Evolutionary conservation across 1,140 invertebrate genomes (phyloP), one percentile per base, ranked within the genome.

Genomic region (Procambarus clarkii): DNA sequence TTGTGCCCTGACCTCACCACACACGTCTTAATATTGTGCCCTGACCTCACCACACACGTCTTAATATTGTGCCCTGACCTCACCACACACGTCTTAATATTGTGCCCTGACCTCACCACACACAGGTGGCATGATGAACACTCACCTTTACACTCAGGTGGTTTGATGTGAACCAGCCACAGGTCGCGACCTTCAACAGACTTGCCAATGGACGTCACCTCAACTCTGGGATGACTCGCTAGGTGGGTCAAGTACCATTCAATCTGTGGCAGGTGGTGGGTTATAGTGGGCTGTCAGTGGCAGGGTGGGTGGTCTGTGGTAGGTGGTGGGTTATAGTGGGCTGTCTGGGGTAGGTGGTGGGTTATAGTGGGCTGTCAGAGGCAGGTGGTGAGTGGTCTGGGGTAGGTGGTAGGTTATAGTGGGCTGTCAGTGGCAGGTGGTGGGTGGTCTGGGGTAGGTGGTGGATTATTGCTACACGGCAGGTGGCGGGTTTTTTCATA

Each of bases 221-320:
- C 54, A 21, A 86, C 69, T 21, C 85, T 9, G 9, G 71, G 34
- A 15, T 76, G 24, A 1, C 11, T 54, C 0, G 8, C 54, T 24
- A 86, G 18, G 50, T 78, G 34, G 9, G 45, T 78, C 85, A 86
- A 45, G 74, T 86, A 86, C 46, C 48, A 86, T 45, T 86, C 85
- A 11, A 86, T 86, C 85, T 86, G 34, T 2, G 58, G 69, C 3
- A 34, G 4, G 4, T 9, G 69, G 7, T 34, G n/a, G 11, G n/a
- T 5, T 74, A 74, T 74, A 74, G 69, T 69, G 54, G 18, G 21
- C 18, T 64, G 18, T 18, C 4, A 21, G 60, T 18, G 18, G 21
- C 60, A 64, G 54, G 54, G 54, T 58, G 54, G 54, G 54, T 9
- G 7, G 60, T 64, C 60, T 21, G 13, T 0, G 60, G 60, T 18